Base-by-base conservation (phyloP, 1,140 invertebrate species). In the Neoseiulus cucumeris region DNA sequence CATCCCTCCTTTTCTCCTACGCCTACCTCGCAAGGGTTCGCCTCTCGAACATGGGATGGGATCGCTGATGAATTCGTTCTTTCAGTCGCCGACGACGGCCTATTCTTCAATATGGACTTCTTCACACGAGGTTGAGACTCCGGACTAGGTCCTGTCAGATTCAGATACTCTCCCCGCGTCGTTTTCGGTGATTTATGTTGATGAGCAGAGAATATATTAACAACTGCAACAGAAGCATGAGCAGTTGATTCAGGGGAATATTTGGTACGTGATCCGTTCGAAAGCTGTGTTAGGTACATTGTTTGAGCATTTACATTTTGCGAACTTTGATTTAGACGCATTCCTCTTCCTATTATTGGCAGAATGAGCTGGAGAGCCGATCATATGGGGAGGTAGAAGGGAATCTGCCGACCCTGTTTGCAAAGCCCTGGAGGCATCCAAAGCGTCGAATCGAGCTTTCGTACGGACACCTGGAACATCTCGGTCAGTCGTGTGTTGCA, bases 331-430 rank as follows among this genome's bases (percentile, higher is more conserved):
- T 25, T 59, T 59, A 25, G 51, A 59, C 14, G 22, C 51, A 25
- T 59, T 59, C 22, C 51, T 25, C 9, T 59, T 59, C 51, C 51
- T 1, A 25, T 59, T 59, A 25, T 59, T 59, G 51, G 51, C 51
- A 25, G 25, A 33, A 59, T 59, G 51, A 25, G 51, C 51, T 9
- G 51, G 51, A 25, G 51, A 59, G 14, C 51, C 51, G 22, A 59
- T 59, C 51, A 59, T 59, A 20, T 59, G 51, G 17, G 51, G 51
- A 59, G 51, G 51, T 25, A 59, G 51, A 2, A 59, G 51, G 14
- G 51, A 59, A 25, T 59, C 51, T 29, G 51, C 51, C 51, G 51
- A 59, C 22, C 51, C 51, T 25, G 51, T 59, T 33, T 59, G 51
- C 17, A 59, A 20, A 6, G 51, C 51, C 22, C 51, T 25, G 51